Percentiles rank a stretch among this genome's conserved stretches.
Conservation (phyloP, 35 echinoderm and acorn worm genomes). For the Stichopus chloronotus region DNA sequence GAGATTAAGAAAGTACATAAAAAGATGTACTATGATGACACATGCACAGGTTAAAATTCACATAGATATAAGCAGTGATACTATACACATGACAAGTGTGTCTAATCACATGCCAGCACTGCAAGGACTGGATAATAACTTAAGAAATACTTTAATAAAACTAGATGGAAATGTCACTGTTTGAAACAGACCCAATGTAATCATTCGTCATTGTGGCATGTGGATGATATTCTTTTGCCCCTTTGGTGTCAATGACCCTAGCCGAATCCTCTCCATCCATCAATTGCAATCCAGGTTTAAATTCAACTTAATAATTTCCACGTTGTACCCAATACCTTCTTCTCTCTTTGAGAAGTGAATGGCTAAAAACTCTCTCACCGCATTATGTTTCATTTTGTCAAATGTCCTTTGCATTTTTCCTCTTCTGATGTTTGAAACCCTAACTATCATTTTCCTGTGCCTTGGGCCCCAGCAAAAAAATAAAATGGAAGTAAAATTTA, state of each 20-base stretch:
- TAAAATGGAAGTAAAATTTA: slow-evolving; percentile 48
- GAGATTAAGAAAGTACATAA: too few species aligned
- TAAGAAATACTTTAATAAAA: too few species aligned
- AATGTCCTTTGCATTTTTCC: slow-evolving; percentile 28
- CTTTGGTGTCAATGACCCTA: slow-evolving; percentile 28
- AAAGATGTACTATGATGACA: too few species aligned
- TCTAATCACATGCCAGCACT: too few species aligned
- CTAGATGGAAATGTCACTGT: too few species aligned
- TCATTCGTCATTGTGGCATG: too few species aligned
- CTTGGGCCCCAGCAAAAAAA: slow-evolving; percentile 27
- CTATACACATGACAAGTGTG: too few species aligned
- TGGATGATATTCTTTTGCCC: too few species aligned
- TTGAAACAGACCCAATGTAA: too few species aligned
- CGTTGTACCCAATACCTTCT: neutral
- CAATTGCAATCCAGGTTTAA: slow-evolving; percentile 38
- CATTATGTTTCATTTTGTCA: slow-evolving; percentile 9
- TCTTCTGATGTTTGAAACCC: slow-evolving; percentile 1
- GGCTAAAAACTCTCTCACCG: slow-evolving; percentile 18
- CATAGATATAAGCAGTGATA: too few species aligned
- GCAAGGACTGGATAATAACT: too few species aligned
- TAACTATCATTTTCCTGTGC: slow-evolving; percentile 7
- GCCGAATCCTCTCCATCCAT: slow-evolving; percentile 1
- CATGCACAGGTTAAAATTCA: too few species aligned
- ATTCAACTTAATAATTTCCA: slow-evolving; percentile 20
- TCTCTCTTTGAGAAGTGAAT: neutral